These are phyloP conservation scores for Apostichopus japonicus DNA, from an alignment of 35 echinoderm and acorn worm genomes.

Conservation along the genomic window DNA sequence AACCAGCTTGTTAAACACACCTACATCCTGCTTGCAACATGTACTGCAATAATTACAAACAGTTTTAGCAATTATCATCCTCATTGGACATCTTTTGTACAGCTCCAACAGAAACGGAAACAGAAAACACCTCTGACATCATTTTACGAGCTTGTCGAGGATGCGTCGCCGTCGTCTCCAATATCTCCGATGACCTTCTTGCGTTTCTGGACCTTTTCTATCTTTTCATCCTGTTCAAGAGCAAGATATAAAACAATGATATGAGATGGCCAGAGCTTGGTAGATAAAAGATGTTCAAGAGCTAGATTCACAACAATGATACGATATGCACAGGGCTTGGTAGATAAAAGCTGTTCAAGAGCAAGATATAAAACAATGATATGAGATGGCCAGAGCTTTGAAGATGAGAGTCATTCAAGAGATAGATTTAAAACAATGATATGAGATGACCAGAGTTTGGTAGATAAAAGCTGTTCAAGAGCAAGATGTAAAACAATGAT, in stretches of 20 bases:
- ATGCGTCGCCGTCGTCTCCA: conserved; percentile 6
- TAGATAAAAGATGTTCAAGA: not conserved
- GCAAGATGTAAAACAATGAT: too few relatives aligned
- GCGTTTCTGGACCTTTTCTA: conserved; percentile 33
- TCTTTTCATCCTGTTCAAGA: conserved; percentile 24
- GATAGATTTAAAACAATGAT: too few relatives aligned
- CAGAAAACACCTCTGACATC: not conserved
- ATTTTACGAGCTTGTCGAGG: conserved; percentile 26
- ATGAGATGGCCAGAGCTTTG: too few relatives aligned
- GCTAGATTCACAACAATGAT: not conserved
- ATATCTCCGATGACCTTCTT: conserved; percentile 23
- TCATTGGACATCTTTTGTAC: not conserved
- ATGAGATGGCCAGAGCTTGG: too few relatives aligned
- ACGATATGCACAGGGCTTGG: not conserved
- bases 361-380: too few relatives aligned
- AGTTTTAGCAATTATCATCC: too few relatives aligned
- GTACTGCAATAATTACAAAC: too few relatives aligned
- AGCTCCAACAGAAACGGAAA: not conserved
- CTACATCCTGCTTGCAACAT: too few relatives aligned
- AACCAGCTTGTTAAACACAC: too few relatives aligned
- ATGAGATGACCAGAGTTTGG: too few relatives aligned
- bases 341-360: not conserved
- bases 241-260: not conserved
- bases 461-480: too few relatives aligned
- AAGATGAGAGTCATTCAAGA: too few relatives aligned